Evolutionary conservation across 2,888 invertebrate species (phyloP).

Genomic region (Yponomeuta malinellus): DNA sequence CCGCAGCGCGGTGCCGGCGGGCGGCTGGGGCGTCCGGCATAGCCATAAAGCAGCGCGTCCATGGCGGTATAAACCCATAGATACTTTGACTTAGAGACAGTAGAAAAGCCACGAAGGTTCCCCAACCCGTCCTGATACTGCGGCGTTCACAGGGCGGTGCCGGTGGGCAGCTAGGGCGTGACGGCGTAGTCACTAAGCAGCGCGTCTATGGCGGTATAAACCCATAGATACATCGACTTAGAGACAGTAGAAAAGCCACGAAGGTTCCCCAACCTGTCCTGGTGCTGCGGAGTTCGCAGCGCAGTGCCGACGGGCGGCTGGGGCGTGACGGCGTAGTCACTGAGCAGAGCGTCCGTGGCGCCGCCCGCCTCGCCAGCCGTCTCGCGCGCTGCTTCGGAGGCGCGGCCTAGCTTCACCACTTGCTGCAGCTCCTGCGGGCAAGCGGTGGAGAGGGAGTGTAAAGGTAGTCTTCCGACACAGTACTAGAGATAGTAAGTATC

Average conservation of each 20-base stretch:
- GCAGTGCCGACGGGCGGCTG: constrained; percentile 91
- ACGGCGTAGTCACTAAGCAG: constrained; percentile 64
- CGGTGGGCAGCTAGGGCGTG: constrained; percentile 79
- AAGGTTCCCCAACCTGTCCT: constrained; percentile 74
- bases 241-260: too few relatives aligned
- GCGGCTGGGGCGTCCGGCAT: constrained; percentile 90
- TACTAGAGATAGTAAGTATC: too few relatives aligned
- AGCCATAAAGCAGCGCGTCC: constrained; percentile 73
- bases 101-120: too few relatives aligned
- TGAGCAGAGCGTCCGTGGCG: constrained; percentile 87
- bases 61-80: constrained; percentile 68
- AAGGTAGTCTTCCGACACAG: too few relatives aligned
- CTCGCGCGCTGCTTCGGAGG: constrained; percentile 93
- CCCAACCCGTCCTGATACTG: too few relatives aligned
- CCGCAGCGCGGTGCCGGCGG: constrained; percentile 88
- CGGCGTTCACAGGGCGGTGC: constrained; percentile 90
- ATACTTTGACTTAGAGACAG: too few relatives aligned
- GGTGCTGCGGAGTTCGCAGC: constrained; percentile 88
- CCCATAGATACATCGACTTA: too few relatives aligned
- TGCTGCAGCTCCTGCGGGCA: constrained; percentile 84
- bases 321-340: constrained; percentile 88
- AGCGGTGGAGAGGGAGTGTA: background rate
- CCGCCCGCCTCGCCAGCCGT: constrained; percentile 83
- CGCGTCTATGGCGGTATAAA: constrained; percentile 50
- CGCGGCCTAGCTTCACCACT: constrained; percentile 93